Conservation (phyloP, 2,888 invertebrate genomes). For the Rotaria macrura region DNA sequence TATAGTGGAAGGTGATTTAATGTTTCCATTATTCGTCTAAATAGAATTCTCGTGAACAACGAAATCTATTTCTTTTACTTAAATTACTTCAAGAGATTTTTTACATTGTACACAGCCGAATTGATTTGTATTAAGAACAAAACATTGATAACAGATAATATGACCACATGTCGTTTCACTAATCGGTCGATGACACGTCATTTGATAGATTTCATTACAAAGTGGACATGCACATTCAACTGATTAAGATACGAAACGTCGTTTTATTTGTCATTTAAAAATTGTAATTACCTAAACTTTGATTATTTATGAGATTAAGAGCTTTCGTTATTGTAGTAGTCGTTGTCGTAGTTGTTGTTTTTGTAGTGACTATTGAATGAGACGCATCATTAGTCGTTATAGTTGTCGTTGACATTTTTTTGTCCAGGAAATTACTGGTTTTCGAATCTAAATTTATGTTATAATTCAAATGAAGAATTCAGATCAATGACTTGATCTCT, state of each 20-base stretch:
- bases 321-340: not conserved
- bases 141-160: constrained; percentile 22
- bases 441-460: no score
- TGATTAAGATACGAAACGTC: not conserved
- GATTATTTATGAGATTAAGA: not conserved
- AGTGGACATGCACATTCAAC: constrained; percentile 5
- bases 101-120: not conserved
- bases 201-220: constrained; percentile 17
- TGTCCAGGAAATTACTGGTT: no score
- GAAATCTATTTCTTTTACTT: not conserved
- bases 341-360: not conserved
- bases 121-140: constrained; percentile 7
- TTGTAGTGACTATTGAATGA: not conserved
- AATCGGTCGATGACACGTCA: not conserved
- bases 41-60: not conserved
- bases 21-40: not conserved
- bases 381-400: not conserved
- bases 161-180: constrained; percentile 26
- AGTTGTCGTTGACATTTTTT: not conserved
- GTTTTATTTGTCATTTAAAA: not conserved
- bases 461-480: no score
- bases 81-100: not conserved
- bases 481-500: no score
- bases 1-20: not conserved
- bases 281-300: not conserved